A percentile compares a stretch with the other conserved stretches of the same genome.
These are phyloP conservation scores for Micromussa lordhowensis DNA, from an alignment of 92 coral and sea anemone species.

Conservation along the genomic window DNA sequence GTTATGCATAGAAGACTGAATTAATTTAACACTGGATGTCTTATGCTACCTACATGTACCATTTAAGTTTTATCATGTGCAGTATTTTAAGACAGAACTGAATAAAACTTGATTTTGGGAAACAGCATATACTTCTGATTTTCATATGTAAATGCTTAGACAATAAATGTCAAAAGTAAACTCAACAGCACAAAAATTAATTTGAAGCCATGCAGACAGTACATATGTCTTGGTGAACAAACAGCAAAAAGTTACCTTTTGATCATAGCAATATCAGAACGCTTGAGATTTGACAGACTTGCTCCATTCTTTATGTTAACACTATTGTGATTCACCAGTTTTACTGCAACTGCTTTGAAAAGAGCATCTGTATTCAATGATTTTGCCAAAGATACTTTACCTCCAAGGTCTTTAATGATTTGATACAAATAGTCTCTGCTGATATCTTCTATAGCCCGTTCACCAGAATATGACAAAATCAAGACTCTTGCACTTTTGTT, in stretches of 20 bases:
- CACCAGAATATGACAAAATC: constrained; percentile 22
- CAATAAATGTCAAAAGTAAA: constrained; percentile 16
- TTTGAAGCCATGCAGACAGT: too few species aligned
- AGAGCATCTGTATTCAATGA: constrained; percentile 17
- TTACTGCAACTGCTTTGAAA: constrained; percentile 20
- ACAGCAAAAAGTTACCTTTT: constrained; percentile 3
- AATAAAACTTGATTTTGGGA: constrained; percentile 9
- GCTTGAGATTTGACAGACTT: constrained; percentile 23
- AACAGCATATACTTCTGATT: neutral
- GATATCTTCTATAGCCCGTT: constrained; percentile 4
- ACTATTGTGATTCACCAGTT: neutral
- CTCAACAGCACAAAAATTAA: neutral
- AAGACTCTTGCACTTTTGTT: constrained; percentile 13
- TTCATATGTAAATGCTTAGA: neutral
- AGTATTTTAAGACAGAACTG: neutral
- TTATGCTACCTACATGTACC: neutral
- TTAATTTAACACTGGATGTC: neutral
- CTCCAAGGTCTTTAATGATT: constrained; percentile 30
- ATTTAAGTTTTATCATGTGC: neutral
- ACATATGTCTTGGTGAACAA: too few species aligned
- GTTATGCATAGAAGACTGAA: neutral
- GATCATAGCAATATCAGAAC: constrained; percentile 21
- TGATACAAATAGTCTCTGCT: constrained; percentile 33
- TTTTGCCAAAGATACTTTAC: constrained; percentile 24
- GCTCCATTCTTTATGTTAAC: constrained; percentile 9